Evolutionary conservation across 2,888 invertebrate genomes (phyloP).

Genomic region (Polydrusus pterygomalis): DNA sequence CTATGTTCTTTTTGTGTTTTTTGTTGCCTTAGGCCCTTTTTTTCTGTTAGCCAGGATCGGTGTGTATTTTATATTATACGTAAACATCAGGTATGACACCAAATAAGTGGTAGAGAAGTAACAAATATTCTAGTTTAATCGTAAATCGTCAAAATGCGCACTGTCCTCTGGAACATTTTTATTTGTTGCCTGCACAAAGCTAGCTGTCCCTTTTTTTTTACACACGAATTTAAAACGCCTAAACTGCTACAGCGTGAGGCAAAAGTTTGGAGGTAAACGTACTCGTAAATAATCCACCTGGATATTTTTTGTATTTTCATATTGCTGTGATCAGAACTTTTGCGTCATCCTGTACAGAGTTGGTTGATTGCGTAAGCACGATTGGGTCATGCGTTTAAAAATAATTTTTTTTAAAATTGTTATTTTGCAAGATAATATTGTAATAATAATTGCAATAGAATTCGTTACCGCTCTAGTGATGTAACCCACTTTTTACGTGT

Average conservation of each 20-base stretch:
- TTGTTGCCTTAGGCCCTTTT: conserved; percentile 17
- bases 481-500: no score
- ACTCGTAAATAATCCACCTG: neutral
- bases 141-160: neutral
- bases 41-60: conserved; percentile 19
- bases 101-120: neutral
- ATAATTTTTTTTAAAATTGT: neutral
- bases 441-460: neutral
- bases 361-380: neutral
- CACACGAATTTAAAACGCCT: conserved; percentile 8
- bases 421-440: neutral
- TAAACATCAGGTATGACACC: neutral
- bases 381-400: neutral
- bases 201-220: conserved; percentile 14
- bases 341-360: neutral
- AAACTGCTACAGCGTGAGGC: neutral
- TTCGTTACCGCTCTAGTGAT: no score
- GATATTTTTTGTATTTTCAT: neutral
- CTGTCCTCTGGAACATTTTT: neutral
- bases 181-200: neutral
- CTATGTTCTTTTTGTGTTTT: conserved; percentile 36
- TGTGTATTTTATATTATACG: conserved; percentile 8
- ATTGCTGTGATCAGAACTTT: conserved; percentile 2
- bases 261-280: conserved; percentile 3
- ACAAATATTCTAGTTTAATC: neutral